Base-by-base conservation (phyloP, 2,888 invertebrate genomes). In the Pseudococcus viburni region DNA sequence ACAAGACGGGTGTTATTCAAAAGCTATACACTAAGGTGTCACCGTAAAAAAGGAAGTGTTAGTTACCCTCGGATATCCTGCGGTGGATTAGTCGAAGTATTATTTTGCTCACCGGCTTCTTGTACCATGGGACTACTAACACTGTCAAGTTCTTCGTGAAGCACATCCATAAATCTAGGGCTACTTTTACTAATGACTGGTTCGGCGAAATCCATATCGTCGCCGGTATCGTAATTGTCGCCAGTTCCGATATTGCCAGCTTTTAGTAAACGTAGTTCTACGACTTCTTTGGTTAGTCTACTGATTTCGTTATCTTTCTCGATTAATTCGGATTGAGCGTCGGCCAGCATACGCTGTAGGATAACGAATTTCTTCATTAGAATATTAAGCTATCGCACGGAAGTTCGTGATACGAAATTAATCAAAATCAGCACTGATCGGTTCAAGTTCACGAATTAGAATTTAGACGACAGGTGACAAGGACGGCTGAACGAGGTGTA, bases 261-360 rank as follows among this genome's bases (percentile, higher is more conserved):
- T 84, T 89, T 88, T 15, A 88, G 33, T 48, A 88, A 88, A 73
- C 85, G 93, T 90, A 97, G 92, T 91, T 96, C 96, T 17, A 96
- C 96, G 26, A 97, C 95, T 92, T 96, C 96, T 90, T 95, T 94
- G 42, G 95, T 96, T 19, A 96, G 93, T 89, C 94, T 94, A 90
- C 95, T 93, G 90, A 97, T 96, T 92, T 97, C 96, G 91, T 94
- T 94, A 91, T 97, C 96, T 91, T 96, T 96, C 89, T 95, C 94
- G 89, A 96, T 96, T 88, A 96, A 88, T 89, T 90, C 90, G 64
- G 90, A 89, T 86, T 90, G 90, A 84, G 90, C 89, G 73, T 90
- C 90, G 83, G 89, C 89, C 88, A 91, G 89, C 85, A 90, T 89
- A 86, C 90, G 90, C 90, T 90, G 88, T 33, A 90, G 88, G 42